Base-by-base conservation (phyloP, 64 coral and sea anemone genomes). In the Stichodactyla mertensii region DNA sequence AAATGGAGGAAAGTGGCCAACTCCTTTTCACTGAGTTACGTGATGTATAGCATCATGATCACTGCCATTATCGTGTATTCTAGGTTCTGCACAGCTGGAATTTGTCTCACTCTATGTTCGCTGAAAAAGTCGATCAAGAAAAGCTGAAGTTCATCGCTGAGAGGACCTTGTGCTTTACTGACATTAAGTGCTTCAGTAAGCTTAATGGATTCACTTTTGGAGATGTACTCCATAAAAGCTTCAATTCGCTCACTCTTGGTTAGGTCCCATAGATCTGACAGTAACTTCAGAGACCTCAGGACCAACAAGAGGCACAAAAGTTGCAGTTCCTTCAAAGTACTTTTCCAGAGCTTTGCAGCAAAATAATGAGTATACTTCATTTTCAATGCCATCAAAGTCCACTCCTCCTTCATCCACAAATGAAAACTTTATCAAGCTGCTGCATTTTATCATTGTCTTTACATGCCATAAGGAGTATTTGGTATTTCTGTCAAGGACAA, bases 301-400 rank as follows among this genome's bases (percentile, higher is more conserved):
- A 52, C 64, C 69, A 51, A 31, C 57, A 6, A 57, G 62, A 18
- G 85, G 85, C 22, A 86, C 85, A 86, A 84, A 84, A 28, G 54
- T 56, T 16, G 27, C 83, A 57, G 13, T 64, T 13, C 83, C 83
- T 84, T 84, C 83, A 84, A 84, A 55, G 51, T 56, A 61, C 19
- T 84, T 55, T 7, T 9, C 13, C 16, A 55, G 58, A 28, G 52
- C 55, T 61, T 84, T 55, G 11, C 26, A 56, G 56, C 55, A 60
- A 55, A 84, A 84, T 59, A 26, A 22, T 2, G 83, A 84, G 26
- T 57, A 61, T 2, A 84, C 83, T 64, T 64, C 61, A 4, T 3
- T 64, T 1, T 20, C 4, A 64, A 64, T 13, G 20, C 61, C 61
- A 20, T 20, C 61, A 20, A 64, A 64, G 20, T 64, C 61, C 13